These are phyloP conservation scores for Sarcophaga subvicina DNA, from an alignment of 2,888 invertebrate species.

Conservation along the genomic window DNA sequence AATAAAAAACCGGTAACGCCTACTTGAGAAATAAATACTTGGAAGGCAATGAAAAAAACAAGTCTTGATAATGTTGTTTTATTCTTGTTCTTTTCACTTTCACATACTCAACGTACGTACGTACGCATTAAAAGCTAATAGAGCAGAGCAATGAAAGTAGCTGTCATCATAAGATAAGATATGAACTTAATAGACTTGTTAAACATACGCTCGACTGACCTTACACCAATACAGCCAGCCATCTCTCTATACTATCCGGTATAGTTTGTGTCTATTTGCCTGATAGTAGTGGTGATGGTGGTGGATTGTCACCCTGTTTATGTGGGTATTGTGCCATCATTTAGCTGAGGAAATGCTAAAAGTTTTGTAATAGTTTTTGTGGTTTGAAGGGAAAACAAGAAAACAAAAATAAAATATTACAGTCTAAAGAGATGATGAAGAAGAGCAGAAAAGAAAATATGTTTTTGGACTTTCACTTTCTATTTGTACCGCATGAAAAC, in stretches of 20 bases:
- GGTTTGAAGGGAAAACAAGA: conserved; percentile 33
- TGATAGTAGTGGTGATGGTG: not conserved
- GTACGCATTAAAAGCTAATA: conserved; percentile 71
- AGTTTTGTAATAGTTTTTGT: conserved; percentile 63
- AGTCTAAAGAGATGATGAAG: not conserved
- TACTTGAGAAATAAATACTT: conserved; percentile 49
- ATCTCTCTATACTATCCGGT: not conserved
- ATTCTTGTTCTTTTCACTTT: conserved; percentile 57
- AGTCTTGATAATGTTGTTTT: conserved; percentile 65
- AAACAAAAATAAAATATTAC: not conserved
- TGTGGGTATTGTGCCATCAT: conserved; percentile 3
- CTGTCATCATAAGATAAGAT: conserved; percentile 80
- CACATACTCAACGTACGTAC: conserved; percentile 38
- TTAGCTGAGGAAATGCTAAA: conserved; percentile 46
- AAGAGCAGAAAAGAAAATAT: conserved; percentile 23
- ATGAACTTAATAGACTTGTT: conserved; percentile 80
- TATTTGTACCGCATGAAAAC: conserved; percentile 39
- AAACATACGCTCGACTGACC: conserved; percentile 78
- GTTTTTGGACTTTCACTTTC: conserved; percentile 63
- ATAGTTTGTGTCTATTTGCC: not conserved
- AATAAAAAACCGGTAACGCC: conserved; percentile 71
- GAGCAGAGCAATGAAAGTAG: conserved; percentile 78
- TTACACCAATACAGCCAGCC: conserved; percentile 44
- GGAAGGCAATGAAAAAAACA: not conserved
- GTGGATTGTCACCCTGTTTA: not conserved